Conservation (phyloP, 2,113 vertebrate genomes). For the Phaethon lepturus region DNA sequence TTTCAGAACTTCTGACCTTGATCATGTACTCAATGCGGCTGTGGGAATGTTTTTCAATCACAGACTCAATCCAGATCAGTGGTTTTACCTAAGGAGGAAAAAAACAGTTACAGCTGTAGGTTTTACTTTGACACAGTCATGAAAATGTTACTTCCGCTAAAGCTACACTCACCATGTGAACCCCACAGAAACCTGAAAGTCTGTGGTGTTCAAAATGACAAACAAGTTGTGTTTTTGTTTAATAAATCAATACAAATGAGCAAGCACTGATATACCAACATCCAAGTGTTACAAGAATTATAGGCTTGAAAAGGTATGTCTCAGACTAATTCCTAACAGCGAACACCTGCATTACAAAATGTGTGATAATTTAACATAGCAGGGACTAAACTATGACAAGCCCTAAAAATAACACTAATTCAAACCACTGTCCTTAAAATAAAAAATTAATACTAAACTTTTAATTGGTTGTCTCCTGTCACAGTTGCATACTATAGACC, state of each 20-base stretch:
- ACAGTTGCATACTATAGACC: rapidly evolving
- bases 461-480: neutral
- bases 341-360: neutral
- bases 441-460: neutral
- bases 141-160: neutral
- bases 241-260: neutral
- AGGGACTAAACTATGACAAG: neutral
- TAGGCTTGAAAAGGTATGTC: neutral
- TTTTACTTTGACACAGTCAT: neutral
- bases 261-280: rapidly evolving
- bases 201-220: neutral
- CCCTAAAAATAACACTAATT: neutral
- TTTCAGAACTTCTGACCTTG: conserved; percentile 78
- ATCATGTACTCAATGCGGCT: conserved; percentile 99
- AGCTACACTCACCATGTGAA: neutral
- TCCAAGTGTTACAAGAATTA: neutral
- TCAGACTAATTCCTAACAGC: neutral
- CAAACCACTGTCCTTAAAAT: neutral
- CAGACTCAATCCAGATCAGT: conserved; percentile 97
- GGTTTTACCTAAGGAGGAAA: conserved; percentile 87
- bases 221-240: neutral
- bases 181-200: neutral
- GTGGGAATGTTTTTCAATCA: conserved; percentile 98
- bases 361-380: neutral
- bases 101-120: neutral